Evolutionary conservation across 2,888 invertebrate genomes (phyloP).

Genomic region (Netelia inedita): DNA sequence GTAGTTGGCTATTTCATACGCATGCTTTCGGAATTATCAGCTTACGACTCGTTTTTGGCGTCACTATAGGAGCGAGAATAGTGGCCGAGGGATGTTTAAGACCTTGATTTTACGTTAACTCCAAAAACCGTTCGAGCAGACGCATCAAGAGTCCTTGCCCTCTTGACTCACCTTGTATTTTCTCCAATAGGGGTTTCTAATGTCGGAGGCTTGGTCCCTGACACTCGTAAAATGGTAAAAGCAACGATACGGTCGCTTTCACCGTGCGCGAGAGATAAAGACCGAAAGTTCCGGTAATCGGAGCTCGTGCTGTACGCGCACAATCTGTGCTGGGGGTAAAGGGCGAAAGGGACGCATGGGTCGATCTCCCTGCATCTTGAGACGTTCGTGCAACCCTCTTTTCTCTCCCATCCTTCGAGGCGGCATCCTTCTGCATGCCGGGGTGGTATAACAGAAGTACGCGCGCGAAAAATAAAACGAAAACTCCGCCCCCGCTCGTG

Average conservation of each 20-base stretch:
- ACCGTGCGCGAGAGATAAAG: conserved; percentile 16
- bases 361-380: conserved; percentile 45
- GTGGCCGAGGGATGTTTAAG: background rate
- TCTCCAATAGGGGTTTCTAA: conserved; percentile 8
- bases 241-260: background rate
- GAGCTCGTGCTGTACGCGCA: conserved; percentile 35
- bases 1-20: background rate
- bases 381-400: conserved; percentile 39
- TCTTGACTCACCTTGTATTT: conserved; percentile 53
- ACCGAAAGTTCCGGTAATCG: conserved; percentile 63
- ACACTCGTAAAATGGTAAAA: background rate
- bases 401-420: conserved; percentile 11
- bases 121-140: conserved; percentile 38
- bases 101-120: conserved; percentile 64
- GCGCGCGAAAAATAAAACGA: conserved; percentile 69
- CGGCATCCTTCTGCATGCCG: conserved; percentile 27
- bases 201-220: background rate
- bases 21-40: background rate
- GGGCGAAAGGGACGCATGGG: conserved; percentile 27
- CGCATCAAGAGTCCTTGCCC: conserved; percentile 30
- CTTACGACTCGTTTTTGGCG: background rate
- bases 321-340: conserved; percentile 1
- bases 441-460: conserved; percentile 40
- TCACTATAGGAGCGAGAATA: background rate
- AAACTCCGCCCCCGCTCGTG: conserved; percentile 84